Base-by-base conservation (phyloP, 1,140 invertebrate species). In the Oryzaephilus surinamensis region DNA sequence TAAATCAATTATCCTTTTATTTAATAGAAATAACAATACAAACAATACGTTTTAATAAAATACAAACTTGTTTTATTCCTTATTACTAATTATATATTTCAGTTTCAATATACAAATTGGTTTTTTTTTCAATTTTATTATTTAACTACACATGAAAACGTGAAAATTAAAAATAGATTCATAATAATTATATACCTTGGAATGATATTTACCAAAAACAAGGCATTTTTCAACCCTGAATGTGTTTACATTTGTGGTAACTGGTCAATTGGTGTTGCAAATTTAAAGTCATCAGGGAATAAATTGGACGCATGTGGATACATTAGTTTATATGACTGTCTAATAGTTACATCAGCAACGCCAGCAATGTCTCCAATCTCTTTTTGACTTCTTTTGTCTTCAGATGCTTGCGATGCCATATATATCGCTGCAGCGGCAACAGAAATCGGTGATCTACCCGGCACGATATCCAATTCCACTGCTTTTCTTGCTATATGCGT, bases 341-440 rank as follows among this genome's bases (percentile, higher is more conserved):
- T 71, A 39, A 99, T 98, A 3, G 97, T 99, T 0, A 97, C 94
- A 60, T 99, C 97, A 2, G 97, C 97, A 2, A 97, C 96, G 43
- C 96, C 95, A 32, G 96, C 93, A 46, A 98, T 95, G 53, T 99
- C 95, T 3, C 95, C 93, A 54, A 99, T 99, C 64, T 99, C 97
- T 63, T 96, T 97, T 60, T 95, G 91, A 31, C 86, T 90, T 49
- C 85, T 79, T 64, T 97, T 97, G 47, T 91, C 84, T 50, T 90
- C 90, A 1, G 94, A 97, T 4, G 93, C 90, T 66, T 95, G 91
- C 24, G 92, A 97, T 1, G 97, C 96, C 94, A 99, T 98, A 58
- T 99, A 99, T 55, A 99, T 99, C 30, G 97, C 95, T 29, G 97
- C 96, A 20, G 97, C 97, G 1, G 97, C 92, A 2, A 99, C 93